These are phyloP conservation scores for Lepidochrysops patricia DNA, from an alignment of 2,888 invertebrate genomes.

Conservation along the genomic window DNA sequence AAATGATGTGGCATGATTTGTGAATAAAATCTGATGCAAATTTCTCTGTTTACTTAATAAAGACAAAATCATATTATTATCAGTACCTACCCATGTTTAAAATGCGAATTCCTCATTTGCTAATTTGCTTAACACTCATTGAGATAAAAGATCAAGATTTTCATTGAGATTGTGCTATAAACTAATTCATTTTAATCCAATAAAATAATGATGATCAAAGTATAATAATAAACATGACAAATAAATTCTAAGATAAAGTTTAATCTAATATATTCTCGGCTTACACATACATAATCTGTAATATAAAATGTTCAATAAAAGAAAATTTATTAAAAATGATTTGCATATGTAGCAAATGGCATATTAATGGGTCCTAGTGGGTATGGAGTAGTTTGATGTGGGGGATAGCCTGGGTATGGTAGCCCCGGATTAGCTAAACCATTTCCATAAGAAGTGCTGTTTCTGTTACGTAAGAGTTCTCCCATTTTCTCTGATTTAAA, in stretches of 20 bases:
- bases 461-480: constrained; percentile 75
- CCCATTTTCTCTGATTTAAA: constrained; percentile 96
- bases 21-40: not conserved
- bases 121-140: no score
- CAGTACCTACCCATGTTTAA: no score
- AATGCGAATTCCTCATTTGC: no score
- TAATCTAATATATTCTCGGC: not conserved
- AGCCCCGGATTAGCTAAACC: constrained; percentile 54
- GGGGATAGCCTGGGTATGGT: constrained; percentile 57
- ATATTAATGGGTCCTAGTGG: constrained; percentile 82
- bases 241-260: not conserved
- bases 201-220: no score
- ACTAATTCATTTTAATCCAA: no score
- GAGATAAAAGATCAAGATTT: no score
- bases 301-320: constrained; percentile 6
- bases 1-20: not conserved
- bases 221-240: no score
- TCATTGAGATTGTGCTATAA: no score
- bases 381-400: constrained; percentile 76
- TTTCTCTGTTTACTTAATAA: no score
- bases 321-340: constrained; percentile 47
- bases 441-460: constrained; percentile 51
- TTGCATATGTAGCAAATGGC: constrained; percentile 78
- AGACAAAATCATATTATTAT: no score
- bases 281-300: not conserved